Base-by-base conservation (phyloP, 2,888 invertebrate species). In the Sthenelais limicola region DNA sequence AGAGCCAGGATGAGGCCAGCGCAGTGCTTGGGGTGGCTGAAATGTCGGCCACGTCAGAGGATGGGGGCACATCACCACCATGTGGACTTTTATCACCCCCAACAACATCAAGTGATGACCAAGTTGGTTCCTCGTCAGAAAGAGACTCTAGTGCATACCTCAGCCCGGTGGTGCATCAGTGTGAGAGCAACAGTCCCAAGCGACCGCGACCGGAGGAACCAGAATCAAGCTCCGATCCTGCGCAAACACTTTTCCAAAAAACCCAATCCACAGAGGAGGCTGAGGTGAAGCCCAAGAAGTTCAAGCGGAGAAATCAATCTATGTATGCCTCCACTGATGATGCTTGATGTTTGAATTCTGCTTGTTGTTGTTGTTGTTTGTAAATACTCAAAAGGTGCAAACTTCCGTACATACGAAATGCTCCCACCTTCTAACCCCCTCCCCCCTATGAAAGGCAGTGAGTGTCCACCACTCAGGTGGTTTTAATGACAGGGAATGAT, bases 221-320 rank as follows among this genome's bases (percentile, higher is more conserved):
- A 74, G 54, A 79, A 75, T 48, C 56, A 15, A 56, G 30, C 18
- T 21, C 43, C 24, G 56, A 48, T 33, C 21, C 49, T 4, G 49
- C 38, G 18, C 38, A 54, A 52, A 21, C 56, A 15, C 24, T 51
- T 15, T 26, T 15, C 26, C 54, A 43, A 7, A 70, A 54, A 38
- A 32, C 7, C 1, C 7, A 15, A n/a, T 21, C 66, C 15, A 3
- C 66, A 43, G 49, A 24, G 30, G 54, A 24, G 5, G 21, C 51
- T 4, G 24, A 49, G 9, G 18, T 30, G 9, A 62, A 47, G 51
- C 72, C 75, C 0, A 87, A 89, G 76, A 88, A 87, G 79, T 89
- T 89, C 68, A 89, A 88, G 72, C 78, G 89, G 68, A 82, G 89
- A 43, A 90, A 90, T 80, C 83, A 87, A 74, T 85, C 88, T 2